A percentile compares a stretch with the other conserved stretches of the same genome.
Conservation (phyloP, 2,797 vertebrate species). For the Distichodus sexfasciatus region DNA sequence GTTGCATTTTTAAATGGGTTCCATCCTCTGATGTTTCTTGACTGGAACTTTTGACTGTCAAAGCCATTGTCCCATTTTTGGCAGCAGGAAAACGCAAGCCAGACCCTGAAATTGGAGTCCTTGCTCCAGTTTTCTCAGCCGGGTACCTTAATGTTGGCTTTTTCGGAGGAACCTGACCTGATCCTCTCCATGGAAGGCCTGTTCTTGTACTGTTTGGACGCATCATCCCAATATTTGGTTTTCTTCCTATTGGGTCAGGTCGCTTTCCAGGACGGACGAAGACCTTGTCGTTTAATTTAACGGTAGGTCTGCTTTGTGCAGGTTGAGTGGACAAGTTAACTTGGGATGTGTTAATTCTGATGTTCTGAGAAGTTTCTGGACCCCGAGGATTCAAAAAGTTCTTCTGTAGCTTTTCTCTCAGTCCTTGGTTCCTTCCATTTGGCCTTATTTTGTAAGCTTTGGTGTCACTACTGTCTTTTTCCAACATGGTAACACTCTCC, state of each 20-base stretch:
- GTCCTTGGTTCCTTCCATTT: background rate
- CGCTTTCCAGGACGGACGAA: conserved; percentile 32
- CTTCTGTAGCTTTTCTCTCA: background rate
- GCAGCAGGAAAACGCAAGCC: background rate
- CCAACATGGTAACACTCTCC: conserved; percentile 36
- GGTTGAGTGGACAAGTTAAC: conserved; percentile 16
- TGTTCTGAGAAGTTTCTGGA: conserved; percentile 4
- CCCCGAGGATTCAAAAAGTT: conserved; percentile 5
- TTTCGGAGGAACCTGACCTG: conserved; percentile 40
- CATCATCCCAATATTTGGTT: conserved; percentile 30
- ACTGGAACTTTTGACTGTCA: conserved; percentile 18
- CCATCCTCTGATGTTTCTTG: conserved; percentile 11
- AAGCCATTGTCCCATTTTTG: conserved; percentile 10
- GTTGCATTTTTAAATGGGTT: conserved; percentile 29
- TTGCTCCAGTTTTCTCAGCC: conserved; percentile 18
- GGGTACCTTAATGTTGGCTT: conserved; percentile 24
- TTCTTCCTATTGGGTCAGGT: conserved; percentile 33
- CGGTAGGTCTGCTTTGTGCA: conserved; percentile 36
- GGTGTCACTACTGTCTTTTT: conserved; percentile 7
- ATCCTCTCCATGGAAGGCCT: conserved; percentile 16
- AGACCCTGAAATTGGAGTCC: conserved; percentile 27
- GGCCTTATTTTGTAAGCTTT: conserved; percentile 5
- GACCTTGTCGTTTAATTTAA: conserved; percentile 38
- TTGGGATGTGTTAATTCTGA: conserved; percentile 6
- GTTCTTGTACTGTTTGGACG: conserved; percentile 54